These are phyloP conservation scores for Papilio gigon DNA, from an alignment of 2,888 invertebrate species.

Conservation along the genomic window DNA sequence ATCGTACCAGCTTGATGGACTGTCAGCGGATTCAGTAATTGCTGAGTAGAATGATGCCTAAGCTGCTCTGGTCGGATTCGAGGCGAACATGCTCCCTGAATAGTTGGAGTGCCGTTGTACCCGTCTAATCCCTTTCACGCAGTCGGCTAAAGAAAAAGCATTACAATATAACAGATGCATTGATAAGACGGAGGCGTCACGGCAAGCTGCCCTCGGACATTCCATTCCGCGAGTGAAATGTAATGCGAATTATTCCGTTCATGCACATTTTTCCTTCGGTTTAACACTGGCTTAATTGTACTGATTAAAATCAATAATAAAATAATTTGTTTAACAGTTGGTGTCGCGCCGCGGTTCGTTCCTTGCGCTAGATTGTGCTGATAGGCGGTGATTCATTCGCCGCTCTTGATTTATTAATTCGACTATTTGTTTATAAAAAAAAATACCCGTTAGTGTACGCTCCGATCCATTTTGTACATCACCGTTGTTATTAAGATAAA, in stretches of 20 bases:
- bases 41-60: slow-evolving; percentile 30
- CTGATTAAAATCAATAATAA: slow-evolving; percentile 62
- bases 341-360: slow-evolving; percentile 36
- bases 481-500: slow-evolving; percentile 27
- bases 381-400: slow-evolving; percentile 41
- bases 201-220: slow-evolving; percentile 51
- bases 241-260: slow-evolving; percentile 61
- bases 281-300: slow-evolving; percentile 63
- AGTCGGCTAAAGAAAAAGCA: slow-evolving; percentile 59
- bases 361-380: slow-evolving; percentile 37
- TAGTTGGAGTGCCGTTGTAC: slow-evolving; percentile 49
- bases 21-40: slow-evolving; percentile 23
- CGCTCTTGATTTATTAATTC: slow-evolving; percentile 40
- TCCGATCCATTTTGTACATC: slow-evolving; percentile 17
- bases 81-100: slow-evolving; percentile 50
- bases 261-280: slow-evolving; percentile 58
- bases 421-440: slow-evolving; percentile 12
- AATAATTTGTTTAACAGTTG: slow-evolving; percentile 64
- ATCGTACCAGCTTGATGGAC: background rate
- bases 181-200: slow-evolving; percentile 63
- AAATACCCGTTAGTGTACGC: slow-evolving; percentile 13
- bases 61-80: slow-evolving; percentile 44
- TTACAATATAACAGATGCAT: slow-evolving; percentile 61
- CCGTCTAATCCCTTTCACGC: slow-evolving; percentile 59
- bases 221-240: slow-evolving; percentile 58